phyloP scores from a whole-genome alignment of 2,797 vertebrate genomes.

The Enteromius mattozi region DNA sequence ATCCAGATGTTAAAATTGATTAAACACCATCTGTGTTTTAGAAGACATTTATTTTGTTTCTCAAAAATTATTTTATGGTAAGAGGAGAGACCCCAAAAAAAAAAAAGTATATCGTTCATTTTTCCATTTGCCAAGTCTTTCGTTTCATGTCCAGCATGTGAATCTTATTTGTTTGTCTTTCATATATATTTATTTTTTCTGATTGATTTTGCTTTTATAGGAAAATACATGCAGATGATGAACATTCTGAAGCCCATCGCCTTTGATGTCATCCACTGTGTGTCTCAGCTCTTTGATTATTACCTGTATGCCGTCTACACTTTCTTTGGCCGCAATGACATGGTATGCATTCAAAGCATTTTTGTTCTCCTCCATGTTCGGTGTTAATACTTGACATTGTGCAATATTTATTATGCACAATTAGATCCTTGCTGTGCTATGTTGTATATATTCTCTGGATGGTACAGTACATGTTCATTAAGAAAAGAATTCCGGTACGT shows the following conservation, averaged over 20 bases:
- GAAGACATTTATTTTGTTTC: constrained; percentile 14
- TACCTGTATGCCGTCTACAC: constrained; percentile 97
- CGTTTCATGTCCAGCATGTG: not conserved
- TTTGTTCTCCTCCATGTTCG: not conserved
- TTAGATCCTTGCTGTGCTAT: constrained; percentile 17
- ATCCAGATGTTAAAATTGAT: not conserved
- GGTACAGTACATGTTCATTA: constrained; percentile 29
- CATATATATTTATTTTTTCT: not conserved
- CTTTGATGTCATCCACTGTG: constrained; percentile 98
- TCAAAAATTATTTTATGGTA: not conserved
- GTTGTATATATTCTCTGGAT: constrained; percentile 13
- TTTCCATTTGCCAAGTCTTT: not conserved
- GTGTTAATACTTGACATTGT: constrained; percentile 10
- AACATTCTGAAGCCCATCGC: constrained; percentile 97
- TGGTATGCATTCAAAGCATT: constrained; percentile 76
- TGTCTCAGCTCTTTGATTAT: constrained; percentile 98
- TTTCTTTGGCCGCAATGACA: constrained; percentile 96
- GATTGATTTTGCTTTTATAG: constrained; percentile 69
- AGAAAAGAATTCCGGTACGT: constrained; percentile 19
- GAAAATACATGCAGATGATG: constrained; percentile 99
- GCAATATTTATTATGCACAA: constrained; percentile 38
- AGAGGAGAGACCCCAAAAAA: not conserved
- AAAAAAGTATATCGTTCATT: not conserved
- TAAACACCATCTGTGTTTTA: constrained; percentile 6
- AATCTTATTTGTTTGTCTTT: not conserved